Evolutionary conservation across 2,888 invertebrate genomes (phyloP).

Genomic region (Dolichopus griseipennis): DNA sequence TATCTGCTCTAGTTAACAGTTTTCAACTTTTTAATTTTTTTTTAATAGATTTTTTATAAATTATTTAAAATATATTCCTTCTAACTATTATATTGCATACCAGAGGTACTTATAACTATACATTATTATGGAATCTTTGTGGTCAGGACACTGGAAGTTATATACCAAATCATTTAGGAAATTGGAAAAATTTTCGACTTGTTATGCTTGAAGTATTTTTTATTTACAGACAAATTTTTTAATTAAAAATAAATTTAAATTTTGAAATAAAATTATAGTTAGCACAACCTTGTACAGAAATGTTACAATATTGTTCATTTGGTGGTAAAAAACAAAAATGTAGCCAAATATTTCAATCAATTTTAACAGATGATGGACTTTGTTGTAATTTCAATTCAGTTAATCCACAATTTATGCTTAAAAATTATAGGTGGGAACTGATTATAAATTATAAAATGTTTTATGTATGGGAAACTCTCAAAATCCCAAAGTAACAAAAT

Average conservation of each 20-base stretch:
- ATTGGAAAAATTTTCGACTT: not conserved
- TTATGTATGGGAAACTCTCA: no score
- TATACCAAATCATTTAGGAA: not conserved
- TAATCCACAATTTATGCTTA: conserved; percentile 58
- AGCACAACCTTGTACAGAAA: conserved; percentile 65
- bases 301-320: conserved; percentile 65
- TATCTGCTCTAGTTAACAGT: no score
- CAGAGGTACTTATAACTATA: not conserved
- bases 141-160: not conserved
- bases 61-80: not conserved
- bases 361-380: conserved; percentile 73
- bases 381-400: conserved; percentile 82
- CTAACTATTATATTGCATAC: not conserved
- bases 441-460: not conserved
- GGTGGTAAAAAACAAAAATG: conserved; percentile 54
- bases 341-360: conserved; percentile 61
- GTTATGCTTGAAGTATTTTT: not conserved
- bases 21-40: no score
- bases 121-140: not conserved
- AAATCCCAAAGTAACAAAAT: no score
- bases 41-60: no score
- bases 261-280: conserved; percentile 45
- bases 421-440: conserved; percentile 53
- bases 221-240: not conserved
- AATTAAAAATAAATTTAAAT: not conserved